Percentiles rank a stretch among this genome's conserved stretches.
These are phyloP conservation scores for Neogobius melanostomus DNA, from an alignment of 2,113 vertebrate species.

Conservation along the genomic window DNA sequence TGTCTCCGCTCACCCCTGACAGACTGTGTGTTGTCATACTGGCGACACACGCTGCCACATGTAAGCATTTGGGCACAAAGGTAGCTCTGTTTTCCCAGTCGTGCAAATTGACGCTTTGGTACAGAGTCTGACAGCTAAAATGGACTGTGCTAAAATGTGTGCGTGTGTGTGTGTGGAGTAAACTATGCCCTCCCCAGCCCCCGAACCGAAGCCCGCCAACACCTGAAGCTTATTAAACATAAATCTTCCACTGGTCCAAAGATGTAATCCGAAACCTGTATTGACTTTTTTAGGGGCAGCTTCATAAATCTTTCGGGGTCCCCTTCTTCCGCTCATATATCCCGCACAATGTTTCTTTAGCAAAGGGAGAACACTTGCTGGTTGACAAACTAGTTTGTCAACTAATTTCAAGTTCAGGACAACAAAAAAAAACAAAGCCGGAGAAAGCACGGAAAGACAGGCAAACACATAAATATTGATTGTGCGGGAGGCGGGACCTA, in stretches of 20 bases:
- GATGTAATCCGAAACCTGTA: constrained; percentile 77
- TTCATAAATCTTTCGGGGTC: constrained; percentile 73
- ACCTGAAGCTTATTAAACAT: constrained; percentile 83
- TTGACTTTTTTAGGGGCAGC: constrained; percentile 75
- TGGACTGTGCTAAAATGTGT: constrained; percentile 24
- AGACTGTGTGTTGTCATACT: constrained; percentile 58
- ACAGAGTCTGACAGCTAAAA: constrained; percentile 65
- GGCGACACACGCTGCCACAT: constrained; percentile 23
- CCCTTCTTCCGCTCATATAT: constrained; percentile 29
- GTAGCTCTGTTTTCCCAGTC: constrained; percentile 73
- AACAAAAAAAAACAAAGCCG: constrained; percentile 1
- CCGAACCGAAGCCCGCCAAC: constrained; percentile 57
- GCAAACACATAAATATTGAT: constrained; percentile 24
- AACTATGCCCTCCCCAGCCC: constrained; percentile 12
- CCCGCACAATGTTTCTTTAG: constrained; percentile 9
- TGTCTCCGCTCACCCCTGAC: constrained; percentile 56
- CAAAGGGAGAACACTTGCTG: constrained; percentile 34
- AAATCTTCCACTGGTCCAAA: constrained; percentile 70
- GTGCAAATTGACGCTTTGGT: constrained; percentile 62
- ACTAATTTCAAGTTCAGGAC: constrained; percentile 23
- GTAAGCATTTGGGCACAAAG: constrained; percentile 66
- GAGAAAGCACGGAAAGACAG: neutral
- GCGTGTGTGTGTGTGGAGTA: neutral
- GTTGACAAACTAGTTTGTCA: constrained; percentile 42
- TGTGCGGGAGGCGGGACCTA: constrained; percentile 21